These are phyloP conservation scores for Gorsachius goisagi DNA, from an alignment of 2,113 vertebrate species.

Conservation along the genomic window DNA sequence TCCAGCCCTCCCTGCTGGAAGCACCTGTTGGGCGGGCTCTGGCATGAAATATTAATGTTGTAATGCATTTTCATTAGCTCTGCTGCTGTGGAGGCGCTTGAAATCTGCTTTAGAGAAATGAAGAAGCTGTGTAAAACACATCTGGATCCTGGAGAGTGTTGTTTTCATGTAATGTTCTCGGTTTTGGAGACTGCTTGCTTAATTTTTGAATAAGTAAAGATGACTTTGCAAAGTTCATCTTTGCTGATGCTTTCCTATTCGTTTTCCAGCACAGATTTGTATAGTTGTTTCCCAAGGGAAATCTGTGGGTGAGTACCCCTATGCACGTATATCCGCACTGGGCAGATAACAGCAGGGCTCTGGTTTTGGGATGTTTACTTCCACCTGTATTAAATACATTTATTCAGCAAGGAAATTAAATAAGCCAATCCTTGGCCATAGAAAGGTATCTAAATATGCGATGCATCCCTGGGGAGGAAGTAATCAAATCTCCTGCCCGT, in stretches of 20 bases:
- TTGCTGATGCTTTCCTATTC: not conserved
- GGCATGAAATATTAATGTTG: not conserved
- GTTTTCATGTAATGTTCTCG: not conserved
- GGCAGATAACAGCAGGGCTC: not conserved
- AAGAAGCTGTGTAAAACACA: not conserved
- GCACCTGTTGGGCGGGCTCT: not conserved
- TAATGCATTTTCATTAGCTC: not conserved
- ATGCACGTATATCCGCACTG: accelerated
- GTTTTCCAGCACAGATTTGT: not conserved
- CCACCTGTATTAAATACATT: not conserved
- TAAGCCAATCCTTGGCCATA: not conserved
- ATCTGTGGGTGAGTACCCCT: accelerated
- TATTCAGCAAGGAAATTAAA: not conserved
- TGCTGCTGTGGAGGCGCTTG: not conserved
- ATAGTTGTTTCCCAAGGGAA: not conserved
- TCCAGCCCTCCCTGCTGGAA: not conserved
- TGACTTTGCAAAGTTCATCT: not conserved
- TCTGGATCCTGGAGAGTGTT: not conserved
- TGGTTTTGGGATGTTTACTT: not conserved
- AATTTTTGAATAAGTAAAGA: not conserved
- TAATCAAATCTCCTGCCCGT: not conserved
- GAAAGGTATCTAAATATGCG: not conserved
- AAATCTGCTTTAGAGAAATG: not conserved
- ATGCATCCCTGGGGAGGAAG: not conserved
- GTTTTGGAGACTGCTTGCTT: not conserved